Base-by-base conservation (phyloP, 2,888 invertebrate species). In the Ramazzottius varieornatus region DNA sequence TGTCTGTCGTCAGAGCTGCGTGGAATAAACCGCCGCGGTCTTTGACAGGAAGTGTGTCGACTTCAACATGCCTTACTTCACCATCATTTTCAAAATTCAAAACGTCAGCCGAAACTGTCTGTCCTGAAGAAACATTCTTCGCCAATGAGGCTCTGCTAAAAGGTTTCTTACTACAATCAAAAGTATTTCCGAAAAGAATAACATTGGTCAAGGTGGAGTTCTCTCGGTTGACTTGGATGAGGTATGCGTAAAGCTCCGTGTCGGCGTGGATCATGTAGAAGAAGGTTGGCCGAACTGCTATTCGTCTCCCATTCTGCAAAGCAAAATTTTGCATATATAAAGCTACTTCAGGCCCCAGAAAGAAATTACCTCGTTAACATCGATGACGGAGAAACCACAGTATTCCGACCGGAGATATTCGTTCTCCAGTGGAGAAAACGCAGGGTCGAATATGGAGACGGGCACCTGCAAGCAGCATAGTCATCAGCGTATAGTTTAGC, bases 241-340 rank as follows among this genome's bases (percentile, higher is more conserved):
- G 24, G 29, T 54, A 16, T 4, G 4, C 29, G 54, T 54, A 54
- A 16, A 54, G 29, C 4, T n/a, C 13, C 8, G 16, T 29, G 54
- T 54, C 54, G 4, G 54, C 54, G 29, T 54, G 54, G 4, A 54
- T 54, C 54, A 54, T 54, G 54, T 54, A 54, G 29, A 54, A 54
- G 4, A 54, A 29, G 4, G 54, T 54, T 24, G n/a, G 29, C 20
- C 4, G 13, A 4, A 8, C 24, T 29, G 54, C 54, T 13, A 54
- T 29, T 24, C 54, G 29, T 24, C 29, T 16, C 54, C 16, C 54
- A 16, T 54, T 29, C 54, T 54, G 54, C 20, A 54, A 40, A 40
- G 20, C 40, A 40, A 40, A 20, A 8, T 20, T 13, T 13, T 40
- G 8, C 8, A 40, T 40, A 8, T 13, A 40, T 40, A 8, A 40